Conservation (phyloP, 2,888 invertebrate species). For the Spialia ferax region DNA sequence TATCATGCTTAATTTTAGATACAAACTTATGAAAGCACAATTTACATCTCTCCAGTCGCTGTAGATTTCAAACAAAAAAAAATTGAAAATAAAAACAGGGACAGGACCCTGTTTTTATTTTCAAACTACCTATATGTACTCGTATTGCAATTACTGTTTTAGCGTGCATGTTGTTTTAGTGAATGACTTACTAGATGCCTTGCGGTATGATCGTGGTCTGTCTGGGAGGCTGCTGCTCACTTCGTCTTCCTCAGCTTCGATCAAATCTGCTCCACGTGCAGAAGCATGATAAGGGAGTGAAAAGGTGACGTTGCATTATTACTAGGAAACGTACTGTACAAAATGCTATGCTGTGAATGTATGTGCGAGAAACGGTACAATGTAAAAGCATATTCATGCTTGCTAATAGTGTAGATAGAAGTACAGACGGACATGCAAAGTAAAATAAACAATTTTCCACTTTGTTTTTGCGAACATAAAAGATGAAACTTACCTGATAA, state of each 20-base stretch:
- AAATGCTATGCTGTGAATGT: conserved; percentile 52
- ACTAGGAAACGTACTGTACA: conserved; percentile 45
- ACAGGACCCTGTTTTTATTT: not conserved
- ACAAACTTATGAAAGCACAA: not conserved
- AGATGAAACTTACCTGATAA: conserved; percentile 77
- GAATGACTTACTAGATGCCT: conserved; percentile 86
- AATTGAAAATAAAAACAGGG: too few relatives aligned
- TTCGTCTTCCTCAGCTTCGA: conserved; percentile 87
- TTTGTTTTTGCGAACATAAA: conserved; percentile 4
- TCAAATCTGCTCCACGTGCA: conserved; percentile 80
- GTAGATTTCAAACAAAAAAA: too few relatives aligned
- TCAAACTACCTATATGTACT: conserved; percentile 3
- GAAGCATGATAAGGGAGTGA: conserved; percentile 59
- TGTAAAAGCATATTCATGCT: conserved; percentile 69
- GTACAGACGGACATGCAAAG: conserved; percentile 67
- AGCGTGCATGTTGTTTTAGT: conserved; percentile 13
- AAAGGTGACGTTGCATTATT: conserved; percentile 52
- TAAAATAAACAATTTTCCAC: conserved; percentile 28
- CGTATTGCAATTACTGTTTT: not conserved
- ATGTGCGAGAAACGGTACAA: conserved; percentile 54
- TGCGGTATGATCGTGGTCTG: conserved; percentile 78
- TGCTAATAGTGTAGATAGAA: conserved; percentile 43
- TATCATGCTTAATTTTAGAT: not conserved
- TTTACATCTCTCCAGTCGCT: not conserved
- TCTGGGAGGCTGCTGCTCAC: conserved; percentile 79